Percentiles rank a stretch among this genome's conserved stretches.
Evolutionary conservation across 1,140 invertebrate genomes (phyloP).

Genomic region (Drosophila nigrodunni): DNA sequence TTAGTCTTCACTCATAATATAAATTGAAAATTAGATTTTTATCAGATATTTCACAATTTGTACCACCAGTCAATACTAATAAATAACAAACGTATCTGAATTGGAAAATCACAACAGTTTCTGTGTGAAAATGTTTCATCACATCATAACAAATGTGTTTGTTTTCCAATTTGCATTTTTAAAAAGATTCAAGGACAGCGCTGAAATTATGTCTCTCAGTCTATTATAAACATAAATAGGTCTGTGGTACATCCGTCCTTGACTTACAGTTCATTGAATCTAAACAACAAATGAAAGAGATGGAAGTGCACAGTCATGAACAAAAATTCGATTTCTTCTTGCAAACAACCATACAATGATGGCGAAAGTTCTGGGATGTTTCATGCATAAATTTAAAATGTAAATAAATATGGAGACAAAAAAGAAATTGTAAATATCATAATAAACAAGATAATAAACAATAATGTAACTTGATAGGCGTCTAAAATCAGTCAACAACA

Average conservation of each 20-base stretch:
- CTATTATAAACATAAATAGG: constrained; percentile 41
- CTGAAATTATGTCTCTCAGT: constrained; percentile 46
- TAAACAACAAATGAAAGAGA: constrained; percentile 3
- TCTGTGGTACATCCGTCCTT: background rate
- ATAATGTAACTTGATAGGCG: constrained; percentile 64
- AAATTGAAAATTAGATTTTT: background rate
- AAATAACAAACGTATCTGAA: constrained; percentile 37
- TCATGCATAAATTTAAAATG: constrained; percentile 65
- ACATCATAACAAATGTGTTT: constrained; percentile 60
- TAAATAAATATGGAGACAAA: constrained; percentile 51
- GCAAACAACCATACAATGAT: constrained; percentile 15
- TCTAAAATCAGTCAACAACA: constrained; percentile 42
- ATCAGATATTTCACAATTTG: constrained; percentile 14
- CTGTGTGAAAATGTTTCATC: constrained; percentile 57
- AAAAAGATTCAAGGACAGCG: constrained; percentile 50
- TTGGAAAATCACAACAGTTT: constrained; percentile 51
- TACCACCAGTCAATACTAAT: constrained; percentile 28
- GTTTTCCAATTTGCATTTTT: constrained; percentile 57
- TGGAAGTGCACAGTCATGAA: constrained; percentile 3
- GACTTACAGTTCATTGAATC: constrained; percentile 44
- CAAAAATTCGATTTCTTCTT: constrained; percentile 41
- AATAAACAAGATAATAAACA: constrained; percentile 73
- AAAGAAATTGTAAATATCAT: constrained; percentile 56
- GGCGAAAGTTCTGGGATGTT: background rate
- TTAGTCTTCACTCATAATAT: too few species aligned